phyloP scores from a whole-genome alignment of 2,797 vertebrate genomes.

The Acanthurus lineatus region DNA sequence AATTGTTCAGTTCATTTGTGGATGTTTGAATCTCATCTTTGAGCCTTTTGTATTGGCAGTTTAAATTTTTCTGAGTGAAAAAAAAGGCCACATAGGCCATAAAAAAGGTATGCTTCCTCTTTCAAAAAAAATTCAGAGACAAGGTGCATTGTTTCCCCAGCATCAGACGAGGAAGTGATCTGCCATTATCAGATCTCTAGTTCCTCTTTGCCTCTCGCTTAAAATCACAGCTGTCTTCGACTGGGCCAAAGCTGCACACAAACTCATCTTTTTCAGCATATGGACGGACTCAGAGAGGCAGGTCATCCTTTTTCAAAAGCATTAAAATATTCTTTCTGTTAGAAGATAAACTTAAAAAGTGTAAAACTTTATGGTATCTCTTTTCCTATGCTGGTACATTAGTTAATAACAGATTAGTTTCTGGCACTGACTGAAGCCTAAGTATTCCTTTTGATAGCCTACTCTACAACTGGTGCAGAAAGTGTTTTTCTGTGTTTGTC shows the following conservation, averaged over 20 bases:
- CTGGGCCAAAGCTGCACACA: neutral
- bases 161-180: constrained; percentile 82
- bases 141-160: constrained; percentile 81
- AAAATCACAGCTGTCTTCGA: constrained; percentile 63
- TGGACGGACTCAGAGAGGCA: constrained; percentile 24
- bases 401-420: neutral
- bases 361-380: neutral
- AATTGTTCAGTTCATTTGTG: neutral
- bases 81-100: constrained; percentile 9
- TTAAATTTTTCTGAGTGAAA: too few relatives aligned
- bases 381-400: neutral
- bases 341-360: neutral
- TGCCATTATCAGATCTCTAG: constrained; percentile 62
- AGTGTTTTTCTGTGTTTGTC: constrained; percentile 49
- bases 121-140: constrained; percentile 67
- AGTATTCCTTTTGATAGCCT: neutral
- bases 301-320: neutral
- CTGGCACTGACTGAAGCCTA: neutral
- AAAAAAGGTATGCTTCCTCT: constrained; percentile 76
- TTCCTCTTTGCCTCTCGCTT: constrained; percentile 82
- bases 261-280: neutral
- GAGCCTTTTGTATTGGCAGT: neutral
- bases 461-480: too few relatives aligned
- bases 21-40: constrained; percentile 10
- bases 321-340: constrained; percentile 17